These are phyloP conservation scores for Eciton burchellii DNA, from an alignment of 1,140 invertebrate genomes.

Conservation along the genomic window DNA sequence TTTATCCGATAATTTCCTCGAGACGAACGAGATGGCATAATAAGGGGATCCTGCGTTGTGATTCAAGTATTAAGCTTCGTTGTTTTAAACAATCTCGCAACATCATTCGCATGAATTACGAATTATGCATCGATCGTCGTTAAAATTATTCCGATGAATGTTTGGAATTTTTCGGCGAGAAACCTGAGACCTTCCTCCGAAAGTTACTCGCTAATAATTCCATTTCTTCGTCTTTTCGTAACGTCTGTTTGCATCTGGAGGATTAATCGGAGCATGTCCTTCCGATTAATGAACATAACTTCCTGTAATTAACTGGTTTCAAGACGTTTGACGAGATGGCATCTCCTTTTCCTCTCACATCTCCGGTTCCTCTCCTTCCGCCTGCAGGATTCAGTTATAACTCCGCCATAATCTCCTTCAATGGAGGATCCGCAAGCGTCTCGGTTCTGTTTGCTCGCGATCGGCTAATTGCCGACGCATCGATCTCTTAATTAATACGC, in stretches of 20 bases:
- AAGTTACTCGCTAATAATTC: neutral
- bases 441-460: constrained; percentile 64
- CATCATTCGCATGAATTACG: neutral
- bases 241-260: neutral
- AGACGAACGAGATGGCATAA: neutral
- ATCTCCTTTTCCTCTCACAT: neutral
- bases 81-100: neutral
- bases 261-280: neutral
- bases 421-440: constrained; percentile 63
- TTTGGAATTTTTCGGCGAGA: neutral
- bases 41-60: neutral
- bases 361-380: too few relatives aligned
- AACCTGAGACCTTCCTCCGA: too few relatives aligned
- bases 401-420: constrained; percentile 68
- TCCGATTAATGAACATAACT: constrained; percentile 47
- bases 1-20: constrained; percentile 1
- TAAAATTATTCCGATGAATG: constrained; percentile 6
- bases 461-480: constrained; percentile 71
- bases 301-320: constrained; percentile 59
- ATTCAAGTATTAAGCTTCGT: neutral
- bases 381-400: constrained; percentile 47
- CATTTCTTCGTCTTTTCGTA: neutral
- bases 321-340: constrained; percentile 19
- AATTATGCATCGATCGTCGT: neutral
- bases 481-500: constrained; percentile 75